phyloP scores from a whole-genome alignment of 2,113 vertebrate genomes.

The Silurus glanis region DNA sequence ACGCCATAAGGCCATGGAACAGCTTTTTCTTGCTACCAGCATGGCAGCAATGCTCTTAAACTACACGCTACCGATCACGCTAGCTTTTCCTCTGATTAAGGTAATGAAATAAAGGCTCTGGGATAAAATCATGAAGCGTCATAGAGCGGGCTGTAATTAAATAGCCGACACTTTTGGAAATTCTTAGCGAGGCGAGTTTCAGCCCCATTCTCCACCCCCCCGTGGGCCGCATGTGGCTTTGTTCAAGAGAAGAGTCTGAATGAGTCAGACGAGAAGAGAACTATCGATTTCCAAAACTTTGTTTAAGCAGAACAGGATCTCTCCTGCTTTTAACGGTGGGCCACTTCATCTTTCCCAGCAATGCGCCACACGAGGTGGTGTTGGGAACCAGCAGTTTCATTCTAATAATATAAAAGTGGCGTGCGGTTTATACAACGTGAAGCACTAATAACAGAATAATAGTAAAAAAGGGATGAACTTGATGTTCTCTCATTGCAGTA shows the following conservation, averaged over 20 bases:
- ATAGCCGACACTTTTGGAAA: neutral
- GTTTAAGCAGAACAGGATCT: slow-evolving; percentile 35
- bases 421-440: neutral
- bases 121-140: neutral
- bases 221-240: neutral
- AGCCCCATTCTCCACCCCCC: neutral
- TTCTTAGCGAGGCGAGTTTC: neutral
- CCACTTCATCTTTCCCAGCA: slow-evolving; percentile 22
- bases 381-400: neutral
- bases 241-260: slow-evolving; percentile 29
- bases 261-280: slow-evolving; percentile 27
- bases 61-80: neutral
- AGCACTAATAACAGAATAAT: neutral
- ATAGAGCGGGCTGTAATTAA: neutral
- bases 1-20: neutral
- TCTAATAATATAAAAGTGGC: neutral
- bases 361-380: neutral
- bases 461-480: neutral
- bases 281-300: slow-evolving; percentile 54
- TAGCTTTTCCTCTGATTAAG: neutral
- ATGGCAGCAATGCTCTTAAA: neutral
- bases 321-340: slow-evolving; percentile 11
- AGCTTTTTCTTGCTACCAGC: neutral
- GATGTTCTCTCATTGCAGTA: neutral
- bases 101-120: neutral